Base-by-base conservation (phyloP, 2,797 vertebrate genomes). In the Cyprinodon diabolis region DNA sequence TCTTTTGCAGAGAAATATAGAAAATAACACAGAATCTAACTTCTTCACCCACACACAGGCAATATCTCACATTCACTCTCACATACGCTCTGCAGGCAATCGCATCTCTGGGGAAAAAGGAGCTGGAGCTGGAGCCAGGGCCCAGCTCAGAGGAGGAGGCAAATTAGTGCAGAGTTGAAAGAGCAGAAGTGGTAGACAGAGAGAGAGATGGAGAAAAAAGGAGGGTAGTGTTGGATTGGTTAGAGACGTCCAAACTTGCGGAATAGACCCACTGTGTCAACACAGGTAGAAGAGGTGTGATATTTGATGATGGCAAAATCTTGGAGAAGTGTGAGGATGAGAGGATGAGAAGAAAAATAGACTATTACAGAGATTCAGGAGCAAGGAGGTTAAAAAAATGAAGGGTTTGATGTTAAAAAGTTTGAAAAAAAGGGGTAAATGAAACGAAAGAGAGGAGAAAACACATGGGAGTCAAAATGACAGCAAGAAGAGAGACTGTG, bases 151-250 rank as follows among this genome's bases (percentile, higher is more conserved):
- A 86, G 79, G 76, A 86, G 78, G 87, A 87, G 84, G 86, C 87
- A 92, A 90, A 92, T 92, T 89, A 93, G 88, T 75, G 77, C 57
- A 62, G 80, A 88, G 81, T 78, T 87, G 84, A 83, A 90, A 89
- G 87, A 90, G 75, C 75, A 86, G 84, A 89, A 76, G 70, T 78
- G 80, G 72, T 75, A 79, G 75, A 88, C 15, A 14, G 69, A 76
- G 58, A 63, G 49, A 77, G 82, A 67, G 55, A 45, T 77, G 25
- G 79, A 69, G 75, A 72, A 23, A 23, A 74, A 63, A 30, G 67
- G 75, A 83, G 72, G 66, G 75, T 15, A 49, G 67, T 74, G 86
- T 52, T 51, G 68, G 72, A 85, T 71, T 70, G 73, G 71, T 68
- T 60, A 49, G 67, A 75, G 70, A 6, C 47, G 69, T 63, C 78